phyloP scores from a whole-genome alignment of 2,797 vertebrate genomes.

The Australoheros facetus region DNA sequence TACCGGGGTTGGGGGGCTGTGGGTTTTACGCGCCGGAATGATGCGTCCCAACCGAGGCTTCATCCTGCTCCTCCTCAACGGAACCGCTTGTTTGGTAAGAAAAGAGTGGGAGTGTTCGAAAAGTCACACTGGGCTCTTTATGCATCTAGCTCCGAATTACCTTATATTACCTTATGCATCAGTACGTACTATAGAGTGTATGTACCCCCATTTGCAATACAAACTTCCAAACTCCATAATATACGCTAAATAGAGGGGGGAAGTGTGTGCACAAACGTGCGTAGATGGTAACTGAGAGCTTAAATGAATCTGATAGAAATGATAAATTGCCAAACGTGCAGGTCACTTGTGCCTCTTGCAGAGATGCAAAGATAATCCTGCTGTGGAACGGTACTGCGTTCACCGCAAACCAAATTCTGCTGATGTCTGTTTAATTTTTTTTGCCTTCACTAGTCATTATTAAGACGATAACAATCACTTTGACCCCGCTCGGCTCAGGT shows the following conservation, averaged over 20 bases:
- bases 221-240: slow-evolving; percentile 41
- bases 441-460: background rate
- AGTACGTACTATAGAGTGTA: background rate
- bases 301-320: background rate
- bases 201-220: background rate
- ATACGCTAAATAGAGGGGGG: background rate
- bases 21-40: slow-evolving; percentile 76
- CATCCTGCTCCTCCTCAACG: slow-evolving; percentile 85
- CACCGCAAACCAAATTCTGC: background rate
- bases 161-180: background rate
- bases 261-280: background rate
- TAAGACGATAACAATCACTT: background rate
- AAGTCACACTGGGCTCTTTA: slow-evolving; percentile 39
- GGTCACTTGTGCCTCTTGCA: background rate
- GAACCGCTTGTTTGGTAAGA: slow-evolving; percentile 85
- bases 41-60: slow-evolving; percentile 84
- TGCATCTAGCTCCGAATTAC: background rate
- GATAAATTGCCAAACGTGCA: background rate
- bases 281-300: background rate
- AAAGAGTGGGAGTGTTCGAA: slow-evolving; percentile 22
- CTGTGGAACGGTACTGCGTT: background rate
- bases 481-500: slow-evolving; percentile 10
- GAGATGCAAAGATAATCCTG: slow-evolving; percentile 3
- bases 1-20: slow-evolving; percentile 54
- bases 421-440: background rate